phyloP scores from a whole-genome alignment of 1,140 invertebrate genomes.

The Mercenaria mercenaria region DNA sequence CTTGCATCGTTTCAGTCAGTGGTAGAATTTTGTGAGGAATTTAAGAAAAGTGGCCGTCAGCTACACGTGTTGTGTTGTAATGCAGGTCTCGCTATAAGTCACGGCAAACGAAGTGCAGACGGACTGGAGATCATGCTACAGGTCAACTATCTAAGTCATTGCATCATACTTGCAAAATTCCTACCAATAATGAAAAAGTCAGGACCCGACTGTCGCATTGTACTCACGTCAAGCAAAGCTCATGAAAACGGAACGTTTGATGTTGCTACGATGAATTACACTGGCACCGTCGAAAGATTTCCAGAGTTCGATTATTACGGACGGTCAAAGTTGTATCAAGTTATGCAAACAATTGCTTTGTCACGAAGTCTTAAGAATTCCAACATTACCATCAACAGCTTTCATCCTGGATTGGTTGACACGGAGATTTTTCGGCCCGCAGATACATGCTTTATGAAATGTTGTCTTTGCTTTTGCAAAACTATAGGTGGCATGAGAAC shows the following conservation, averaged over 20 bases:
- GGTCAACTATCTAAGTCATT: conserved; percentile 59
- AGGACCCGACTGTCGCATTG: conserved; percentile 50
- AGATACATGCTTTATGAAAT: background rate
- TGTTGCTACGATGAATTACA: conserved; percentile 38
- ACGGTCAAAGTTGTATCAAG: conserved; percentile 53
- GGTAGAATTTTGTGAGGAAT: conserved; percentile 63
- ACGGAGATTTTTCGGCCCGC: background rate
- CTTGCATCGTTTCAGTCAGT: conserved; percentile 66
- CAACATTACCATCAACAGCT: conserved; percentile 27
- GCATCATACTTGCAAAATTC: conserved; percentile 41
- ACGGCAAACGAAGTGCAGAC: conserved; percentile 15
- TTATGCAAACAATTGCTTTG: conserved; percentile 47
- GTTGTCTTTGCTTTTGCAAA: background rate
- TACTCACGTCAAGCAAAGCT: conserved; percentile 36
- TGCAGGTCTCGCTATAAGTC: conserved; percentile 63
- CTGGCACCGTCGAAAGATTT: background rate
- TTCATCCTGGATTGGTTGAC: conserved; percentile 43
- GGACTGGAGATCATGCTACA: conserved; percentile 7
- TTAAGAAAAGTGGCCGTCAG: conserved; percentile 62
- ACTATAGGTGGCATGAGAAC: background rate
- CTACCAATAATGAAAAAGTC: conserved; percentile 38
- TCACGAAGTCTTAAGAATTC: background rate
- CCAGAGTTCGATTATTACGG: background rate
- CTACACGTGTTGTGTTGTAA: conserved; percentile 71
- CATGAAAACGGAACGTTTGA: conserved; percentile 22